Conservation (phyloP, 2,797 vertebrate genomes). For the Danio albolineatus region DNA sequence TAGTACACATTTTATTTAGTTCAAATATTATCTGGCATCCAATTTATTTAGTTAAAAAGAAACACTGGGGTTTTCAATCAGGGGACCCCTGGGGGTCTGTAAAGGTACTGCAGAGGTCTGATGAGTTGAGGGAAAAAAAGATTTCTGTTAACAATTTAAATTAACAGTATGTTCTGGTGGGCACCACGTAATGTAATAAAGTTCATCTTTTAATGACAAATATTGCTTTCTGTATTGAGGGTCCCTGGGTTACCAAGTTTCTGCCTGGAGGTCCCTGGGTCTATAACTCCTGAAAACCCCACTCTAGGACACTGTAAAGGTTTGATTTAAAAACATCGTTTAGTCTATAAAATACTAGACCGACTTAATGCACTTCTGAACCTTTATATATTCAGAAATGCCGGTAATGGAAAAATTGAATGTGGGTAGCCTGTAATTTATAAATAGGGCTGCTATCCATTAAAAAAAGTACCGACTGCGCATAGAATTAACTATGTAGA, state of each 20-base stretch:
- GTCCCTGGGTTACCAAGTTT: neutral
- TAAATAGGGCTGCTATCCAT: constrained; percentile 33
- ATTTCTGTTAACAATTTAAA: neutral
- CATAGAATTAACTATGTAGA: constrained; percentile 70
- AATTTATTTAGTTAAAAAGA: neutral
- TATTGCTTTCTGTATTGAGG: neutral
- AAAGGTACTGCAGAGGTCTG: constrained; percentile 5
- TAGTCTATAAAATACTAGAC: neutral
- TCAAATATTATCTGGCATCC: neutral
- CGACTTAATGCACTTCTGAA: constrained; percentile 45
- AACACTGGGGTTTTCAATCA: neutral
- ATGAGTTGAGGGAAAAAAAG: neutral
- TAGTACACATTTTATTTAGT: neutral
- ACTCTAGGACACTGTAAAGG: neutral
- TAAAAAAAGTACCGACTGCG: constrained; percentile 63
- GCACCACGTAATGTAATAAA: neutral
- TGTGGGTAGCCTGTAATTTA: constrained; percentile 34
- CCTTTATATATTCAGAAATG: constrained; percentile 47
- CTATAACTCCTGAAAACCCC: neutral
- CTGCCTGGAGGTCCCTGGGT: neutral
- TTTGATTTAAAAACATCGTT: constrained; percentile 3
- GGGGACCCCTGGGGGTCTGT: constrained; percentile 20
- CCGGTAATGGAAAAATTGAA: constrained; percentile 49
- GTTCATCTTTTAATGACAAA: neutral
- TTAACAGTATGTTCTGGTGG: neutral